Evolutionary conservation across 2,888 invertebrate genomes (phyloP).

Genomic region (Smittia aterrima): DNA sequence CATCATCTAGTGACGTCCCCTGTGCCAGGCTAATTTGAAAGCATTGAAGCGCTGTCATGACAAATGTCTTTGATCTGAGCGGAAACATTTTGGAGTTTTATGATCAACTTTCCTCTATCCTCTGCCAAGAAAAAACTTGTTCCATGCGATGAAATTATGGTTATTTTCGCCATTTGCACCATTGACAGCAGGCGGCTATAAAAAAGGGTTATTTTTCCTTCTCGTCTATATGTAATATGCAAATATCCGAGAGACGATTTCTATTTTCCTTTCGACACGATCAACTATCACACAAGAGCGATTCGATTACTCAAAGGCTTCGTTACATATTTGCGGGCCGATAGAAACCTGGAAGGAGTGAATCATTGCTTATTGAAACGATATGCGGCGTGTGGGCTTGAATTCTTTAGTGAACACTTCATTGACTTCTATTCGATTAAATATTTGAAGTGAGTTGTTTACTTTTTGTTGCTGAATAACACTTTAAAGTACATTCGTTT

Average conservation of each 20-base stretch:
- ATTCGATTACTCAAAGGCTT: background rate
- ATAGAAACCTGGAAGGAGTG: background rate
- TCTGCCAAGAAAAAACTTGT: constrained; percentile 8
- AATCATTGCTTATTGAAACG: background rate
- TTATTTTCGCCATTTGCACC: constrained; percentile 7
- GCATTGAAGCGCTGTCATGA: background rate
- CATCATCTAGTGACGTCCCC: background rate
- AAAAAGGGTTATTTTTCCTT: constrained; percentile 25
- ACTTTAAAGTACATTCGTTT: too few relatives aligned
- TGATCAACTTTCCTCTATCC: constrained; percentile 3
- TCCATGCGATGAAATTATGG: background rate
- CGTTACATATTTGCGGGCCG: background rate
- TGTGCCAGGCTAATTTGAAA: background rate
- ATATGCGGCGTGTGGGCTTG: background rate
- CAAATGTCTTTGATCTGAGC: constrained; percentile 7
- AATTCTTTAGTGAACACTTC: background rate
- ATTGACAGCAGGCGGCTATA: constrained; percentile 18
- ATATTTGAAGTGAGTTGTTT: too few relatives aligned
- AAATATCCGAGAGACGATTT: background rate
- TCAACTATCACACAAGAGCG: background rate
- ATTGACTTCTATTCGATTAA: too few relatives aligned
- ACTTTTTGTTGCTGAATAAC: too few relatives aligned
- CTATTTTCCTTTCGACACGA: background rate
- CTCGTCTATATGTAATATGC: constrained; percentile 18
- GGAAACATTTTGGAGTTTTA: constrained; percentile 13